Conservation (phyloP, 92 coral and sea anemone species). For the Pocillopora grandis region DNA sequence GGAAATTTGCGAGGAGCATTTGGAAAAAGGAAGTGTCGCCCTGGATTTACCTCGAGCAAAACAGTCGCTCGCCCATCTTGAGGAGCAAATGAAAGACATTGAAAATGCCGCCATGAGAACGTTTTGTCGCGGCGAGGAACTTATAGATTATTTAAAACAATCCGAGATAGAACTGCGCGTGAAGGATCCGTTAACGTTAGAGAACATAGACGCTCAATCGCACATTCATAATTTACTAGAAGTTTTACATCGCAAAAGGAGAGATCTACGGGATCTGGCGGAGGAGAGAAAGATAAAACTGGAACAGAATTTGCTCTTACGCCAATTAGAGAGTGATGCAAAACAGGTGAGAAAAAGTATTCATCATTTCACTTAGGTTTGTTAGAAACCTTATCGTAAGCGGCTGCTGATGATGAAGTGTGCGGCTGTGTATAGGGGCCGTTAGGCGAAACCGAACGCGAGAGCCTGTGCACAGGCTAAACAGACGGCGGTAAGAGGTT, state of each 20-base stretch:
- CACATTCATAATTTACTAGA: conserved; percentile 95
- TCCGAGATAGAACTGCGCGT: conserved; percentile 97
- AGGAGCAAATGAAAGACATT: conserved; percentile 86
- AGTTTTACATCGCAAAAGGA: conserved; percentile 90
- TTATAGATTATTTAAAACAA: conserved; percentile 88
- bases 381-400: too few species aligned
- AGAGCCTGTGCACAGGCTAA: too few species aligned
- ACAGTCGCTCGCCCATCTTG: conserved; percentile 86
- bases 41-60: conserved; percentile 88
- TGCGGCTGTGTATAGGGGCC: too few species aligned
- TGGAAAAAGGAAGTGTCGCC: conserved; percentile 87
- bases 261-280: conserved; percentile 91
- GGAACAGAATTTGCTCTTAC: conserved; percentile 83
- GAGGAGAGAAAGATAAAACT: conserved; percentile 86
- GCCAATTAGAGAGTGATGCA: conserved; percentile 96
- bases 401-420: too few species aligned
- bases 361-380: too few species aligned
- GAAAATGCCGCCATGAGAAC: conserved; percentile 93
- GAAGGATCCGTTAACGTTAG: conserved; percentile 84
- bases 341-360: conserved; percentile 73
- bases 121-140: conserved; percentile 98
- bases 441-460: too few species aligned
- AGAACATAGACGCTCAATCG: conserved; percentile 97
- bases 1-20: conserved; percentile 91
- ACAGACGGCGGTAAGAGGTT: too few species aligned